A percentile compares a stretch with the other conserved stretches of the same genome.
Conservation (phyloP, 2,888 invertebrate genomes). For the Galerucella calmariensis region DNA sequence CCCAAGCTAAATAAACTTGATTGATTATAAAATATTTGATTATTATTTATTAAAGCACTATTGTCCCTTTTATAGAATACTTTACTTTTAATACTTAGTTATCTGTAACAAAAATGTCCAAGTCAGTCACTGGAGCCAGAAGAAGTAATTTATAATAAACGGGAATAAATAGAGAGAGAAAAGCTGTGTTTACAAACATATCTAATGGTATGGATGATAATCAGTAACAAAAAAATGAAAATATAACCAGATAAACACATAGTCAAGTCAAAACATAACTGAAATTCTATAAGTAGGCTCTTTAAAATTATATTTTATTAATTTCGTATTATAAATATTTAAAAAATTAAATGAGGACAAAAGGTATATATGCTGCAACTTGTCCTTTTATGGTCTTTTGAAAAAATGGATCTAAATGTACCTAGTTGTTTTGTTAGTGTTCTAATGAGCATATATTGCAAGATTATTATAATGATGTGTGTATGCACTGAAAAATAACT, state of each 20-base stretch:
- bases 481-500: no score
- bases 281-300: background rate
- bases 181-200: no score
- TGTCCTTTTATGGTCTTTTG: slow-evolving; percentile 28
- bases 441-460: background rate
- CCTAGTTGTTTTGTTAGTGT: background rate
- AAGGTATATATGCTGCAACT: slow-evolving; percentile 6
- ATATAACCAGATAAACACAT: background rate
- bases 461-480: no score
- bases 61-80: slow-evolving; percentile 12
- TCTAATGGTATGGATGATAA: no score
- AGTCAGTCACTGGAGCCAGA: slow-evolving; percentile 5
- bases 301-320: no score
- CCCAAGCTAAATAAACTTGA: slow-evolving; percentile 26
- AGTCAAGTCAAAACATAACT: background rate
- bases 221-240: no score
- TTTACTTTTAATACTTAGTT: slow-evolving; percentile 17
- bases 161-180: no score
- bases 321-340: background rate
- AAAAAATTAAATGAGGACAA: background rate
- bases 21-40: slow-evolving; percentile 18
- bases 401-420: background rate
- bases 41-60: slow-evolving; percentile 13
- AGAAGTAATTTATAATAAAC: no score
- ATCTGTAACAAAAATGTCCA: slow-evolving; percentile 23